Evolutionary conservation across 2,797 vertebrate genomes (phyloP).

Genomic region (Gallinago solitaria): DNA sequence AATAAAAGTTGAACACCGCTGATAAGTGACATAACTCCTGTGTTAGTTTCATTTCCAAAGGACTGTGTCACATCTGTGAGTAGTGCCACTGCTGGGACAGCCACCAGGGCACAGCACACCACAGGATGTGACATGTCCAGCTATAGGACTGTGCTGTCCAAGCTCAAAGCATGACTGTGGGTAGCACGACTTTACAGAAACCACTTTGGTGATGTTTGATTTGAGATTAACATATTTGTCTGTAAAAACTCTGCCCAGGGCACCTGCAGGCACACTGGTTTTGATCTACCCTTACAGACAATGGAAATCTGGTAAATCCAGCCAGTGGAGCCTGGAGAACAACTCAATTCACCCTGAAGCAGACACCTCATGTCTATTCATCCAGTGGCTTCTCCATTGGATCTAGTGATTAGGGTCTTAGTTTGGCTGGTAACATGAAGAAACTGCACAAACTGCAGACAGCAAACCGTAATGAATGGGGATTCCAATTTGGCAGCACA

Average conservation of each 20-base stretch:
- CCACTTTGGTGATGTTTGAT: not conserved
- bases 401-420: not conserved
- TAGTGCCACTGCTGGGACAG: not conserved
- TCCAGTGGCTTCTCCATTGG: not conserved
- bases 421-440: not conserved
- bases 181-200: not conserved
- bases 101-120: not conserved
- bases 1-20: not conserved
- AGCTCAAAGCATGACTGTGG: not conserved
- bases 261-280: not conserved
- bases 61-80: not conserved
- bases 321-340: not conserved
- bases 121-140: not conserved
- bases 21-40: not conserved
- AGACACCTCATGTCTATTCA: not conserved
- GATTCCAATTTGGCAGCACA: not conserved
- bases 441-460: not conserved
- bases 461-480: fast-evolving
- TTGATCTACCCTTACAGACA: not conserved
- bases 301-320: not conserved
- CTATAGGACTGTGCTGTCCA: not conserved
- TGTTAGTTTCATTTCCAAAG: not conserved
- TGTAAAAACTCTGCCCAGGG: not conserved
- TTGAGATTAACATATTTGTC: not conserved
- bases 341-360: not conserved